Evolutionary conservation across 2,888 invertebrate species (phyloP), one percentile per base, ranked within the genome.

Genomic region (Athalia cordata): DNA sequence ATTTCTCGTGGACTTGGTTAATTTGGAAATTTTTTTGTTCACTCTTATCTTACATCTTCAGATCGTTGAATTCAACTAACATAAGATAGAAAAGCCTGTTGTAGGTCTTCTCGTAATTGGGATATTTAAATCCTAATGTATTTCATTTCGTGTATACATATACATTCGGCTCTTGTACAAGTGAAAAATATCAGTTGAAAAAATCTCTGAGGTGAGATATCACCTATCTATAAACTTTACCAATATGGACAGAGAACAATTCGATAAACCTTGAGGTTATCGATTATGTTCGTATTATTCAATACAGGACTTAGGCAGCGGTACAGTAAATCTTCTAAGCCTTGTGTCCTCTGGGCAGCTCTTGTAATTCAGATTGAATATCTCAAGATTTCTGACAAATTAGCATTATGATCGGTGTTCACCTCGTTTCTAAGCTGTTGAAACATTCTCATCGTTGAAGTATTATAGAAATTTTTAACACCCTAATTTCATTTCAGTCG

Each of bases 131-230:
- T 43, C 55, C 13, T 11, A n/a, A 9, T 29, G 43, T 52, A 55
- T 43, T 11, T 52, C 52, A 1, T 15, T 47, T 49, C n/a, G 47
- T 49, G 11, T 49, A 7, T 55, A 11, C 15, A 50, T 52, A 68
- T 8, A 29, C 11, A 11, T 55, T 43, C 2, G 5, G 55, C 29
- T 52, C 68, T 68, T 52, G 55, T n/a, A 68, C 55, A 68, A 68
- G 68, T 55, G 43, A 8, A 13, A 64, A 64, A 55, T 68, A 68
- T 68, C 68, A 68, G 52, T 29, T 68, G 52, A 55, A 68, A 68
- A 52, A 68, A 68, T 68, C 68, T 68, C 68, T 29, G 68, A 50
- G 55, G n/a, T 6, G 50, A 68, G 68, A 68, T 68, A 68, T 68
- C 52, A 6, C 45, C 72, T 72, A 72, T 72, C 59, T 72, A 72